Base-by-base conservation (phyloP, 2,113 vertebrate species). In the Illadopsis cleaveri region DNA sequence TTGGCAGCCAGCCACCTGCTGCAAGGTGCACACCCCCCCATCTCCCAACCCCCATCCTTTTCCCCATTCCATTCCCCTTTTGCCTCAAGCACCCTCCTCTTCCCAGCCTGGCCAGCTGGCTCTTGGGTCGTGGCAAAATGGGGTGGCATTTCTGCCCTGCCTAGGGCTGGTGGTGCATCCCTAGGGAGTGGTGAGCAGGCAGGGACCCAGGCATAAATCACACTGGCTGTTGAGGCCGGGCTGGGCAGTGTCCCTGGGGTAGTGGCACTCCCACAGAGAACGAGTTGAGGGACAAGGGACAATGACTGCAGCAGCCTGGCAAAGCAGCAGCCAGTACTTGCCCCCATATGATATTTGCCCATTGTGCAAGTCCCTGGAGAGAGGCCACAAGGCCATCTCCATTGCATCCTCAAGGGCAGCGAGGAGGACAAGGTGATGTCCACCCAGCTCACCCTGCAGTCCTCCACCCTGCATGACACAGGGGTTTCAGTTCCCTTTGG, bases 121-220 rank as follows among this genome's bases (percentile, higher is more conserved):
- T 80, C 7, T 24, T 47, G 35, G 42, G 31, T 57, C 8, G 37
- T 80, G 79, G 56, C 18, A 45, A 40, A 71, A 79, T 3, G 3
- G 17, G 10, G 18, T 50, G 19, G 6, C 9, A 1, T 30, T 76
- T 42, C 35, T 56, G 23, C 28, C 57, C 30, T 76, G 58, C 23
- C 25, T 0, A 0, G 9, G 11, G 21, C 27, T 2, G 1, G n/a
- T 33, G 37, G 42, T 69, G 4, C 0, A 0, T 56, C 70, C 44
- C n/a, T 1, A 0, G 47, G 61, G 56, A 66, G 65, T 3, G 1
- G 25, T 57, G 56, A 31, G 44, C 51, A 90, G 69, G 37, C 64
- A 73, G 72, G 31, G 3, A 8, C 25, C 24, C 2, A 1, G 21
- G 8, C 3, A 13, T 42, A 60, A 82, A 51, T 76, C 57, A 40